phyloP scores from a whole-genome alignment of 2,113 vertebrate genomes.

The Puffinus mauretanicus region DNA sequence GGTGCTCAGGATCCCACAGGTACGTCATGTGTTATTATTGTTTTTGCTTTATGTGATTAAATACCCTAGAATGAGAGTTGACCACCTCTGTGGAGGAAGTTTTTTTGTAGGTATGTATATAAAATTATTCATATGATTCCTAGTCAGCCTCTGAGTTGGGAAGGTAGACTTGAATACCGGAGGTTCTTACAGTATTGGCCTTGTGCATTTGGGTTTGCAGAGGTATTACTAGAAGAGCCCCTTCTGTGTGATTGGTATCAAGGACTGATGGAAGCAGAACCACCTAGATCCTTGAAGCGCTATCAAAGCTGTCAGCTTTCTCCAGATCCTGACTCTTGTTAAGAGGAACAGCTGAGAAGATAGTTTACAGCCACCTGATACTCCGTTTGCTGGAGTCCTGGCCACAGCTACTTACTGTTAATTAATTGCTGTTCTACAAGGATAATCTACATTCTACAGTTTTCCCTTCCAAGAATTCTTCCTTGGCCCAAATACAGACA shows the following conservation, averaged over 20 bases:
- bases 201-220: background rate
- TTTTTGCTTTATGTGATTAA: background rate
- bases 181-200: background rate
- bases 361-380: conserved; percentile 20
- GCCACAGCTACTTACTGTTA: conserved; percentile 30
- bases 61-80: background rate
- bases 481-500: background rate
- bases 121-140: background rate
- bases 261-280: background rate
- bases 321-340: background rate
- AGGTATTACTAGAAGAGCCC: background rate
- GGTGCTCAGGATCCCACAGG: conserved; percentile 18
- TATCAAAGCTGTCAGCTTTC: background rate
- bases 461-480: background rate
- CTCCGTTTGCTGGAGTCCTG: background rate
- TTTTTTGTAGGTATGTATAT: background rate
- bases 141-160: background rate
- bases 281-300: background rate
- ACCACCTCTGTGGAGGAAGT: background rate
- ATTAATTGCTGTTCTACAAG: background rate
- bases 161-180: background rate
- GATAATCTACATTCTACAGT: background rate
- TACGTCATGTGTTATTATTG: background rate
- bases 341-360: background rate
- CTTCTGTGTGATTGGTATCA: background rate